Percentiles rank a stretch among this genome's conserved stretches.
phyloP scores from a whole-genome alignment of 2,113 vertebrate genomes.

The Aramus guarauna region DNA sequence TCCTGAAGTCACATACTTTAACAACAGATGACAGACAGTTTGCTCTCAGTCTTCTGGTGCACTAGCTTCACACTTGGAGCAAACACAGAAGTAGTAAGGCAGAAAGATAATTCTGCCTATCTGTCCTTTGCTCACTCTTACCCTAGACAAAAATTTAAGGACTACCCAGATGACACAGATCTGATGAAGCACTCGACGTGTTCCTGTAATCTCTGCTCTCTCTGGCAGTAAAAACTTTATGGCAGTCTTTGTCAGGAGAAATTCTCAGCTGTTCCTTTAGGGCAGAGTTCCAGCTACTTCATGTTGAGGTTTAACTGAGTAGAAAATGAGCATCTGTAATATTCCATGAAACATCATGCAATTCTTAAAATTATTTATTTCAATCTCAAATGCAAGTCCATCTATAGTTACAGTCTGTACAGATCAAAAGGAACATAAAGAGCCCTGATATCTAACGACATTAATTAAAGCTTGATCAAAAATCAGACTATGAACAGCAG shows the following conservation, averaged over 20 bases:
- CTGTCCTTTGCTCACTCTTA: not conserved
- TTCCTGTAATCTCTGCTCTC: not conserved
- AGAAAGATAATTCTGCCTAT: not conserved
- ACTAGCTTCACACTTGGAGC: not conserved
- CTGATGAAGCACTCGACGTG: not conserved
- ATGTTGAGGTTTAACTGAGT: not conserved
- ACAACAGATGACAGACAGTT: not conserved
- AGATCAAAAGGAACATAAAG: not conserved
- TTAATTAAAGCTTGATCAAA: not conserved
- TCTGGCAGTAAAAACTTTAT: not conserved
- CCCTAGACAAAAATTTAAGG: not conserved
- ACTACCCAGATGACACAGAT: not conserved
- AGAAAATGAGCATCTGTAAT: conserved; percentile 41
- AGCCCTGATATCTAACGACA: not conserved
- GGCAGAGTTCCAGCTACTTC: conserved; percentile 35
- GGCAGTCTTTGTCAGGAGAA: not conserved
- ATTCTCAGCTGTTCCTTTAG: not conserved
- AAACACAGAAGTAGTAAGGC: not conserved
- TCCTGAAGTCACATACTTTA: not conserved
- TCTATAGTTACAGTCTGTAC: not conserved
- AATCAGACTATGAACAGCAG: not conserved
- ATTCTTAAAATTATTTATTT: not conserved
- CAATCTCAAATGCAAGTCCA: not conserved
- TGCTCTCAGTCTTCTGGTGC: not conserved
- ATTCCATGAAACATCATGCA: not conserved